phyloP scores from a whole-genome alignment of 1,140 invertebrate genomes.

The Vollenhovia emeryi region DNA sequence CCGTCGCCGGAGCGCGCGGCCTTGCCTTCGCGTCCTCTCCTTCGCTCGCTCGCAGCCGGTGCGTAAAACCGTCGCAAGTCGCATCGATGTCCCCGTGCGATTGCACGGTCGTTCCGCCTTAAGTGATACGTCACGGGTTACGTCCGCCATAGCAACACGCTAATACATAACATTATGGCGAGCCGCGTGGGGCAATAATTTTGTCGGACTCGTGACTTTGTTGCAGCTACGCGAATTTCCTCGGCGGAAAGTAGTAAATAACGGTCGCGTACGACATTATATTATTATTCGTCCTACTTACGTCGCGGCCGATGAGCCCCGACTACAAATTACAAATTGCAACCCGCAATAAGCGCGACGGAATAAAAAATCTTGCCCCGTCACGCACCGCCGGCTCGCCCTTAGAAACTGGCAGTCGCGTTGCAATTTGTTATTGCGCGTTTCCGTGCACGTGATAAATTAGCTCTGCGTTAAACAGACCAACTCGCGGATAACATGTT shows the following conservation, averaged over 20 bases:
- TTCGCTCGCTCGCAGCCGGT: conserved; percentile 14
- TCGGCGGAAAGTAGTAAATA: conserved; percentile 54
- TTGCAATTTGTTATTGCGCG: conserved; percentile 55
- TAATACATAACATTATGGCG: conserved; percentile 66
- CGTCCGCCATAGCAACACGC: conserved; percentile 48
- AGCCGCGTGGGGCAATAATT: conserved; percentile 64
- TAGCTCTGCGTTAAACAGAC: conserved; percentile 53
- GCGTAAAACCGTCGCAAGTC: conserved; percentile 50
- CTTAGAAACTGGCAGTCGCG: conserved; percentile 42
- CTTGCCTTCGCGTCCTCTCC: too few relatives aligned
- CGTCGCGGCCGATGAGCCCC: conserved; percentile 59
- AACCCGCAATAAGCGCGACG: conserved; percentile 51
- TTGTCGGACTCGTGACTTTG: conserved; percentile 37
- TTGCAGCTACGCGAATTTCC: conserved; percentile 30
- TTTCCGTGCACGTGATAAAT: conserved; percentile 60
- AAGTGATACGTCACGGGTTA: conserved; percentile 57
- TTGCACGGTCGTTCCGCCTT: conserved; percentile 62
- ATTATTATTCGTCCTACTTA: conserved; percentile 60
- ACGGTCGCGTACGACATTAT: conserved; percentile 54
- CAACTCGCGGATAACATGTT: conserved; percentile 39
- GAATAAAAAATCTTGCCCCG: conserved; percentile 57
- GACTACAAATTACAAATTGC: conserved; percentile 55
- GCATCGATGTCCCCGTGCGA: conserved; percentile 58
- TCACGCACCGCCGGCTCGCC: conserved; percentile 51
- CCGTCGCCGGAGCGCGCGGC: too few relatives aligned